Conservation (phyloP, 2,888 invertebrate genomes). For the Nymphalis urticae region DNA sequence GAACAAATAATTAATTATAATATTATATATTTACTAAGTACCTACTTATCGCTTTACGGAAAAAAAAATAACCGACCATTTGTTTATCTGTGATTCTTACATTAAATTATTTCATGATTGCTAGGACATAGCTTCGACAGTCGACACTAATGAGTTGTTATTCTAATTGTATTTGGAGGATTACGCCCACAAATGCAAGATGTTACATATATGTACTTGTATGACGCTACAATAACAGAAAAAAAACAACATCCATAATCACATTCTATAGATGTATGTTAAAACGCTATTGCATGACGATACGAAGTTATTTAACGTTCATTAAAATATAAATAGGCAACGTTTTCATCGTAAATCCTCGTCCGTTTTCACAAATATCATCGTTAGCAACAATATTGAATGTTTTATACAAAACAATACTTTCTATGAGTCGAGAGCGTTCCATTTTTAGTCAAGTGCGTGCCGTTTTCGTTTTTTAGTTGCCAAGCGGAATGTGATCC, state of each 20-base stretch:
- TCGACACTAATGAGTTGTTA: slow-evolving; percentile 16
- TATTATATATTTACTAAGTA: slow-evolving; percentile 15
- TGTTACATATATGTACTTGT: slow-evolving; percentile 22
- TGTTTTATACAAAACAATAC: slow-evolving; percentile 61
- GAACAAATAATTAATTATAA: slow-evolving; percentile 31
- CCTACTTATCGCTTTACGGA: slow-evolving; percentile 2
- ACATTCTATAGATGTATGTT: slow-evolving; percentile 31
- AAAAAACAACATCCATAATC: slow-evolving; percentile 29
- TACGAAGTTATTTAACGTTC: slow-evolving; percentile 8
- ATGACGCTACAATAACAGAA: slow-evolving; percentile 31
- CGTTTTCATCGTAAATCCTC: slow-evolving; percentile 9
- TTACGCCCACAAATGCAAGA: slow-evolving; percentile 26
- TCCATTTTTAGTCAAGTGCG: slow-evolving; percentile 73
- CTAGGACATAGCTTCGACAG: background rate
- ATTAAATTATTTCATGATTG: slow-evolving; percentile 9
- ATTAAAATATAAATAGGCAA: slow-evolving; percentile 9
- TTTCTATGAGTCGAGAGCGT: slow-evolving; percentile 70
- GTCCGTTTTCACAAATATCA: slow-evolving; percentile 38
- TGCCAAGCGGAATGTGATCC: slow-evolving; percentile 61
- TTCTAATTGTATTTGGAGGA: slow-evolving; percentile 16
- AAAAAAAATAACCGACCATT: slow-evolving; percentile 4
- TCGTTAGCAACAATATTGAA: slow-evolving; percentile 39
- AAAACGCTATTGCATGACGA: slow-evolving; percentile 3
- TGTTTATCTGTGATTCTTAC: slow-evolving; percentile 9
- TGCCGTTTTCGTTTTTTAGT: slow-evolving; percentile 50